Conservation (phyloP, 2,797 vertebrate species). For the Lophura swinhoii region DNA sequence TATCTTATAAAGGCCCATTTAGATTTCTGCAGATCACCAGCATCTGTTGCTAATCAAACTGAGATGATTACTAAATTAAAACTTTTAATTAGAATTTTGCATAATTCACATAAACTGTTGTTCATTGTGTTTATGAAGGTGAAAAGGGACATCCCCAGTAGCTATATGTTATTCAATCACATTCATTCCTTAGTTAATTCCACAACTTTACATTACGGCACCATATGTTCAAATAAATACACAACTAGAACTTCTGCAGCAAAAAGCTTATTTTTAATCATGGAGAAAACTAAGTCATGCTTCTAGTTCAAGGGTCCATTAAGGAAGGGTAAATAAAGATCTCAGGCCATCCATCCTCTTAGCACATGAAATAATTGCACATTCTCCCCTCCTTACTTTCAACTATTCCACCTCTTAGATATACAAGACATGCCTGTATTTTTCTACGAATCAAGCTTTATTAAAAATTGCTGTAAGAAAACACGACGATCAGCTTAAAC, state of each 20-base stretch:
- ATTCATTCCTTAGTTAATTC: constrained; percentile 52
- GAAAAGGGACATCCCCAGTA: constrained; percentile 44
- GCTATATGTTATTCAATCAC: constrained; percentile 51
- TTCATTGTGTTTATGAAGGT: constrained; percentile 69
- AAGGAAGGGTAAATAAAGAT: neutral
- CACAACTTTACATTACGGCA: neutral
- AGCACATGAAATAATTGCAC: neutral
- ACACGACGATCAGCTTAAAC: neutral
- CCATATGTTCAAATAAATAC: constrained; percentile 35
- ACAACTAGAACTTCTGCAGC: neutral
- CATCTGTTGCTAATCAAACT: constrained; percentile 76
- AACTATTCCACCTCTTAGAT: neutral
- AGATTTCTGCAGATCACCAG: constrained; percentile 70
- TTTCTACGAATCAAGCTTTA: neutral
- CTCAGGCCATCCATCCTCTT: neutral
- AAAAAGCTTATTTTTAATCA: neutral
- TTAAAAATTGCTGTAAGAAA: neutral
- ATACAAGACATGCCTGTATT: neutral
- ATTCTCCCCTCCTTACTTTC: neutral
- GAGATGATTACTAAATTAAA: constrained; percentile 76
- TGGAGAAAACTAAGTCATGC: neutral
- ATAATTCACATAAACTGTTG: constrained; percentile 68
- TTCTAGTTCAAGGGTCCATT: neutral
- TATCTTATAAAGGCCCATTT: constrained; percentile 64
- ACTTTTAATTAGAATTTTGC: constrained; percentile 73